phyloP scores from a whole-genome alignment of 2,797 vertebrate genomes.

The Alcedo atthis region DNA sequence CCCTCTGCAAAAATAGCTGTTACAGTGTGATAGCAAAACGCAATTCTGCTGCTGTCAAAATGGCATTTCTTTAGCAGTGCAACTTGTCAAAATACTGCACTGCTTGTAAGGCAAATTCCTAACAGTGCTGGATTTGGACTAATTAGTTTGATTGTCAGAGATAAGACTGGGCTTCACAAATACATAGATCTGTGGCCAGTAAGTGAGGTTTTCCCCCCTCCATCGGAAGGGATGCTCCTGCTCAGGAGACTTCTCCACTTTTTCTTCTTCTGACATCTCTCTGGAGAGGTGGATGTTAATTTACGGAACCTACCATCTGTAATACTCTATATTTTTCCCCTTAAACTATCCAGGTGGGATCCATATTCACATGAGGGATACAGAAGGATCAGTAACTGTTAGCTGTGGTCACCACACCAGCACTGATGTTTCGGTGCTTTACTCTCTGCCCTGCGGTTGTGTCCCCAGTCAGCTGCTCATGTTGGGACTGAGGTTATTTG shows the following conservation, averaged over 20 bases:
- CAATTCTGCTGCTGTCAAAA: not conserved
- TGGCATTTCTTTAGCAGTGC: not conserved
- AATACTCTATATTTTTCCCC: not conserved
- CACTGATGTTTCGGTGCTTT: fast-evolving
- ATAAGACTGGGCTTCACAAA: not conserved
- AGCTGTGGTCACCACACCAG: not conserved
- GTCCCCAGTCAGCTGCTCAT: not conserved
- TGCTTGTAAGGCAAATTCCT: not conserved
- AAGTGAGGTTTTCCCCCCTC: no score
- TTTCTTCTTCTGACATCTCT: not conserved
- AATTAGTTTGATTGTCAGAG: not conserved
- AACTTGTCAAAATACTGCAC: not conserved
- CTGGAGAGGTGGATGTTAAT: not conserved
- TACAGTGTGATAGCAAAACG: fast-evolving
- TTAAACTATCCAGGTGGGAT: not conserved
- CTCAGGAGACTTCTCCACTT: not conserved
- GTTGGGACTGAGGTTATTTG: not conserved
- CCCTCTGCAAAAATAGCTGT: not conserved
- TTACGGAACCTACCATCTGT: not conserved
- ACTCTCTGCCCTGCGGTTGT: not conserved
- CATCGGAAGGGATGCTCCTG: not conserved
- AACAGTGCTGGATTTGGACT: not conserved
- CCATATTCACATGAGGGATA: fast-evolving
- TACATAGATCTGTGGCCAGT: not conserved
- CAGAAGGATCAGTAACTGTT: not conserved